phyloP scores from a whole-genome alignment of 2,797 vertebrate species.

The Periophthalmus magnuspinnatus region DNA sequence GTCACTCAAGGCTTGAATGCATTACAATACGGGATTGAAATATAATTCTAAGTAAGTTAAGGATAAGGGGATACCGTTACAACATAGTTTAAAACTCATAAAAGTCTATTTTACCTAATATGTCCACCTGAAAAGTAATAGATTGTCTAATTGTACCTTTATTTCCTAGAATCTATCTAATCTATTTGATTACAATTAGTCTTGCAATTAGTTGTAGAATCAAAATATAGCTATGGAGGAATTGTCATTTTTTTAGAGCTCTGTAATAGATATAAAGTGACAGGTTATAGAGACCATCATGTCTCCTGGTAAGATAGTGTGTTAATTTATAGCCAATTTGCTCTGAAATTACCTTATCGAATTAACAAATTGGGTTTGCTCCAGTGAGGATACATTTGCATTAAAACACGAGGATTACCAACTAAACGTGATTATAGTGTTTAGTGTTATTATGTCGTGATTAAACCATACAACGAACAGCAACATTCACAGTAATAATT shows the following conservation, averaged over 20 bases:
- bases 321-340: constrained; percentile 2
- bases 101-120: too few relatives aligned
- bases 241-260: neutral
- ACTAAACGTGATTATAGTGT: neutral
- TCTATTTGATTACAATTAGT: too few relatives aligned
- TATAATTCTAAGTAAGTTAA: too few relatives aligned
- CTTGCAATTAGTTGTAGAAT: too few relatives aligned
- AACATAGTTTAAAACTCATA: too few relatives aligned
- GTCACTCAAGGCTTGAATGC: too few relatives aligned
- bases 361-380: constrained; percentile 5
- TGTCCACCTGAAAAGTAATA: too few relatives aligned
- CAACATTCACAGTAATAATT: neutral
- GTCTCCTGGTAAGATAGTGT: neutral
- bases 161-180: too few relatives aligned
- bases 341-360: neutral
- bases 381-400: neutral
- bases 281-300: neutral
- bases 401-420: neutral
- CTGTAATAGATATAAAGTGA: neutral
- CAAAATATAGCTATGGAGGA: too few relatives aligned
- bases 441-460: neutral
- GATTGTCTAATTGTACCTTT: too few relatives aligned
- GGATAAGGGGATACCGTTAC: too few relatives aligned
- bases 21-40: too few relatives aligned
- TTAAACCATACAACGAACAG: neutral